Conservation (phyloP, 2,113 vertebrate species). For the Bufo gargarizans region DNA sequence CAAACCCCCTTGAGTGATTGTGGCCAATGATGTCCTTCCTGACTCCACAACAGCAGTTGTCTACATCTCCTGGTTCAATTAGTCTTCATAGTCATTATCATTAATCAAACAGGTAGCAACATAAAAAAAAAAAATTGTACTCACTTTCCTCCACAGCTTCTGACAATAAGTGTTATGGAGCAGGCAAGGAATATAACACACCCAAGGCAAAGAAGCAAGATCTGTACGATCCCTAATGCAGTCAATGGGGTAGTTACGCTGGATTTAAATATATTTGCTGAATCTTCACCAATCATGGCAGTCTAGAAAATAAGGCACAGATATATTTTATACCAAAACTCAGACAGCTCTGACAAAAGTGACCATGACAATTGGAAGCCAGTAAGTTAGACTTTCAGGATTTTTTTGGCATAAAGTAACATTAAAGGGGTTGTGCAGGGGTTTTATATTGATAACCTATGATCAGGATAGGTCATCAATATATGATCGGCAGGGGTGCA, state of each 20-base stretch:
- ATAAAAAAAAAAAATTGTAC: slow-evolving; percentile 51
- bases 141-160: slow-evolving; percentile 65
- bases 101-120: neutral
- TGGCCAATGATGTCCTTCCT: neutral
- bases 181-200: slow-evolving; percentile 72
- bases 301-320: slow-evolving; percentile 73
- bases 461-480: no score
- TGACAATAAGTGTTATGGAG: slow-evolving; percentile 70
- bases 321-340: neutral
- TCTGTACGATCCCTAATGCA: slow-evolving; percentile 73
- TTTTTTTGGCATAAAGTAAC: no score
- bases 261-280: slow-evolving; percentile 80
- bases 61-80: neutral
- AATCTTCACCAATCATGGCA: slow-evolving; percentile 79
- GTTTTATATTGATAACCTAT: no score
- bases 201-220: slow-evolving; percentile 73
- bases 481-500: no score
- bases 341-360: neutral
- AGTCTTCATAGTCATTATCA: neutral
- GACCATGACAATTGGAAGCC: neutral
- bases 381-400: neutral
- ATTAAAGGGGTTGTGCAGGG: no score
- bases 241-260: slow-evolving; percentile 73
- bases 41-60: neutral
- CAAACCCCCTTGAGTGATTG: no score